Evolutionary conservation across 2,113 vertebrate species (phyloP), one percentile per base, ranked within the genome.

Genomic region (Tiliqua scincoides): DNA sequence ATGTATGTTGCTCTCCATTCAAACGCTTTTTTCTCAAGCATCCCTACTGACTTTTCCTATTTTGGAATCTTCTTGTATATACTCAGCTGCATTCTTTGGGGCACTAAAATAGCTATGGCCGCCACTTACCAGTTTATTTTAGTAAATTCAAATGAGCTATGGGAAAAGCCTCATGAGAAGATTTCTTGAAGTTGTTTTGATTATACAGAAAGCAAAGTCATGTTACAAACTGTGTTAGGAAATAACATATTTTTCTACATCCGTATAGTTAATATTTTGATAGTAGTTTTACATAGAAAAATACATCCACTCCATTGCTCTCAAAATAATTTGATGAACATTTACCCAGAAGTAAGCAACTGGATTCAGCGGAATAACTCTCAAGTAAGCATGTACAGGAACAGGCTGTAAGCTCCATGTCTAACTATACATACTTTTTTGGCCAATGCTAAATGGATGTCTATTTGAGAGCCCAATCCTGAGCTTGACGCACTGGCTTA

Each of bases 141-240:
- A 70, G 67, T n/a, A 30, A 0, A 77, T 10, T 32, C 11, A 73
- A 83, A 35, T 78, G n/a, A 78, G 35, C n/a, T 20, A 35, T 59
- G 17, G 54, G 20, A 7, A 82, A 83, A 54, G 3, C 2, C 23
- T 40, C 23, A 2, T 0, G 3, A 77, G 88, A 82, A 85, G 79
- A n/a, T 68, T 20, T 71, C 63, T 74, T 89, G 54, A 67, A 68
- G 43, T 74, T 70, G 80, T 6, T n/a, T 75, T 73, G 83, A 30
- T n/a, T n/a, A n/a, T n/a, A n/a, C 21, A 86, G 84, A 84, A 37
- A 57, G 80, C 83, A 90, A 52, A 21, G 4, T 77, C 75, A 0
- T 1, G 1, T 4, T 79, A 76, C 2, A 0, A 83, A 75, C 43
- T 72, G 62, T 0, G 0, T 62, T 63, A 18, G 43, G 73, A 43